Base-by-base conservation (phyloP, 2,113 vertebrate species). In the Notothenia rossii region DNA sequence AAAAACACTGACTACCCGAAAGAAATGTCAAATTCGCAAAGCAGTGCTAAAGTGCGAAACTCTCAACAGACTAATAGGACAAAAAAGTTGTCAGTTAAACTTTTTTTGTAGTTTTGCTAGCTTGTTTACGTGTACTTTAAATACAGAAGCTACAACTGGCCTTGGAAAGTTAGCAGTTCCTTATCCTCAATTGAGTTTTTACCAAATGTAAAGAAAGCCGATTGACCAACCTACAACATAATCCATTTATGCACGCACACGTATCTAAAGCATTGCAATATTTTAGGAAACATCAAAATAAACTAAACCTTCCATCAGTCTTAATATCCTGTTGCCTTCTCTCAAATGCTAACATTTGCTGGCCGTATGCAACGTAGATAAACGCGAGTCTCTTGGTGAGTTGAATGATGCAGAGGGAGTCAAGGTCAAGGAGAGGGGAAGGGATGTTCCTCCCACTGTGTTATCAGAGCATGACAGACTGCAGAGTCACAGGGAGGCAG, bases 381-480 rank as follows among this genome's bases (percentile, higher is more conserved):
- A 58, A 48, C 51, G 33, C 36, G 36, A 82, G 67, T 20, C 59
- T 75, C 77, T 63, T 2, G 72, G 79, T 60, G 73, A 55, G 81
- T 71, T 82, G 73, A 84, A 62, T 29, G 74, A 91, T 89, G 69
- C 50, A 43, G 48, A 36, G 68, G 73, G 61, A 79, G 85, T 70
- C 82, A 91, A 92, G 91, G 92, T 92, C 88, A 89, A 81, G 79
- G 71, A 82, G 73, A 83, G 62, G 63, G 74, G 71, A 51, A 36
- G 79, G 86, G 86, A 87, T 79, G 89, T 80, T 88, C 69, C 74
- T 72, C 91, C 86, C 75, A 69, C 88, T 86, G 89, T 62, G 87
- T 86, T 88, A 92, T 91, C 79, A 81, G 73, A 75, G 64, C 79
- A 77, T 72, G 86, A 89, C 92, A 92, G 92, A 89, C 91, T 90